Base-by-base conservation (phyloP, 2,113 vertebrate species). In the Pseudolaguvia tuberculata region DNA sequence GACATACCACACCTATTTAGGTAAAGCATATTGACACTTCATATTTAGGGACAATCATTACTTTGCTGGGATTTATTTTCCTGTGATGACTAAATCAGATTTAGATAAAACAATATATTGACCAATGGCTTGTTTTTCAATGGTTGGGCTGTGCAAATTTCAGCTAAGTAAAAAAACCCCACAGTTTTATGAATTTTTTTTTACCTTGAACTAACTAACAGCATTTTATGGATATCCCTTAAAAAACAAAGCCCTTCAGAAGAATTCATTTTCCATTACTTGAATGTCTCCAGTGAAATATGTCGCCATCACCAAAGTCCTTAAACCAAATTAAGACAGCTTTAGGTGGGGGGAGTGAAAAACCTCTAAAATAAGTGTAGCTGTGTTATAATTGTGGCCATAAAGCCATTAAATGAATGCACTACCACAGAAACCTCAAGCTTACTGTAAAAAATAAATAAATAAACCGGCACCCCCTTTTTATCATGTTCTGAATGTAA, bases 321-420 rank as follows among this genome's bases (percentile, higher is more conserved):
- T 79, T 78, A 79, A 70, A 73, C 59, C 75, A 70, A 84, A 84
- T 83, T 85, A 77, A 78, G 29, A 79, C 58, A 79, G 35, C 14
- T 72, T 67, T 76, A 68, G 42, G 69, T 63, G 52, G 42, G 25
- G 62, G 27, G 25, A 5, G 48, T 4, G 21, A 45, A 63, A 55
- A 11, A 2, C 17, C 39, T 20, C 42, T 4, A 51, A 85, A 78
- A 72, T 50, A 61, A 29, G 29, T 42, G 29, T 72, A 77, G 80
- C 77, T 72, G 42, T 23, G 51, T 58, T 84, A 83, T 75, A 83
- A 20, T 67, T 48, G 53, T 58, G 66, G 75, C 83, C 82, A 55
- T 86, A 87, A 88, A 82, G 78, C 71, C 68, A 72, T 80, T 78
- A 76, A 78, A 79, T 83, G 85, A 80, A 67, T 73, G 75, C 63